Base-by-base conservation (phyloP, 2,888 invertebrate species). In the Hylaea fasciaria region DNA sequence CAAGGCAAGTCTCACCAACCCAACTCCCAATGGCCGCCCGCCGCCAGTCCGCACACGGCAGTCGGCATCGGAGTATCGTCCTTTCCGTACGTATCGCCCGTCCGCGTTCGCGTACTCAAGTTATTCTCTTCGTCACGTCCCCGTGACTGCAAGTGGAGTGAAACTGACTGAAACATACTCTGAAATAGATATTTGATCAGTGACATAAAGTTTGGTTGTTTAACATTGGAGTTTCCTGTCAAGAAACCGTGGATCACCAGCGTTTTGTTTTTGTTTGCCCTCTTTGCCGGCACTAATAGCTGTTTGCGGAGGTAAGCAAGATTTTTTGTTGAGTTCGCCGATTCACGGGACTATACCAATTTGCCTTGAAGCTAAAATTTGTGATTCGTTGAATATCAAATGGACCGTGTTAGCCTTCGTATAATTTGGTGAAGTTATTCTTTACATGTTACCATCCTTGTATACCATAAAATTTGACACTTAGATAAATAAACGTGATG, bases 111-210 rank as follows among this genome's bases (percentile, higher is more conserved):
- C 71, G 74, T 73, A 67, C 57, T 69, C 77, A 83, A 85, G 78
- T 86, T 84, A 85, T 83, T 85, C 83, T 83, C 85, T 82, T 85
- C 86, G 85, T 85, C 86, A 82, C 81, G 81, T 72, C 73, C 62
- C 78, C 86, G 85, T 87, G 85, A 88, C 87, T 81, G 78, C 72
- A 83, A 86, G 86, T 88, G 88, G 74, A 87, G 89, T 91, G 88
- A 84, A 85, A 81, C 74, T 80, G 72, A 73, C 74, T 61, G 69
- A 75, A 71, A 76, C 69, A 69, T 64, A 64, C 71, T 70, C 37
- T 65, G 63, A 65, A 59, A 66, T 63, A 70, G 57, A 68, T 32
- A n/a, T n/a, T n/a, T n/a, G n/a, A 68, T 72, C 68, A 63, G 66
- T 61, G 61, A 66, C 65, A 70, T 56, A 62, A 57, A 54, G 68